phyloP scores from a whole-genome alignment of 2,113 vertebrate species.

The Laterallus jamaicensis region DNA sequence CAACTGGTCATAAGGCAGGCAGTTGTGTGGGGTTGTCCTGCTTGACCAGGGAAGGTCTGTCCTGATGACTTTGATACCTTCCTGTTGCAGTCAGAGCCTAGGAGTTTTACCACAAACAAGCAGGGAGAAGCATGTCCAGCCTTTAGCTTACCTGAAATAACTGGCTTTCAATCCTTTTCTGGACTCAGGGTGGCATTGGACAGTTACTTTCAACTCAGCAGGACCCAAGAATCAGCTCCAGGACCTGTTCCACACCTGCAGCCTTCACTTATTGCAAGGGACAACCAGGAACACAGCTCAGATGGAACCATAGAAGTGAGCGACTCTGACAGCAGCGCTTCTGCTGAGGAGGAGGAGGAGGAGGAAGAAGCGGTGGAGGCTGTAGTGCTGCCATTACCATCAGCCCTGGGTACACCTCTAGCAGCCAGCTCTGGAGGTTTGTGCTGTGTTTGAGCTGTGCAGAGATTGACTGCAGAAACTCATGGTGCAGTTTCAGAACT shows the following conservation, averaged over 20 bases:
- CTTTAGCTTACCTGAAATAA: background rate
- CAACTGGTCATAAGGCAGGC: background rate
- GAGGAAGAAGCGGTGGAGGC: constrained; percentile 47
- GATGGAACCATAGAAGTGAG: constrained; percentile 73
- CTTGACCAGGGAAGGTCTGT: background rate
- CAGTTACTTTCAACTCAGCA: constrained; percentile 80
- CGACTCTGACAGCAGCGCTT: constrained; percentile 70
- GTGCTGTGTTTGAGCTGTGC: background rate
- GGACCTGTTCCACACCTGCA: constrained; percentile 41
- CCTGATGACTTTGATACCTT: background rate
- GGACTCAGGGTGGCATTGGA: constrained; percentile 67
- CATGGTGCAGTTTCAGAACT: background rate
- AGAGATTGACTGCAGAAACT: background rate
- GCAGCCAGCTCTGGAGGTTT: constrained; percentile 33
- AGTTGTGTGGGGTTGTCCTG: background rate
- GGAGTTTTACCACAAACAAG: background rate
- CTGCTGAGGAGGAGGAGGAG: constrained; percentile 64
- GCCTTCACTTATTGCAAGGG: background rate
- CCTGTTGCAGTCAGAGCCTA: background rate
- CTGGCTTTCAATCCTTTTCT: background rate
- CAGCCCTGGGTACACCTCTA: background rate
- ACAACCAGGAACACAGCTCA: constrained; percentile 61
- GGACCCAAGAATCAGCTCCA: constrained; percentile 60
- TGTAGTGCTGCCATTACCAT: background rate
- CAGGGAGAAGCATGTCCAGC: background rate